Evolutionary conservation across 64 coral and sea anemone species (phyloP).

Genomic region (Pachyseris speciosa): DNA sequence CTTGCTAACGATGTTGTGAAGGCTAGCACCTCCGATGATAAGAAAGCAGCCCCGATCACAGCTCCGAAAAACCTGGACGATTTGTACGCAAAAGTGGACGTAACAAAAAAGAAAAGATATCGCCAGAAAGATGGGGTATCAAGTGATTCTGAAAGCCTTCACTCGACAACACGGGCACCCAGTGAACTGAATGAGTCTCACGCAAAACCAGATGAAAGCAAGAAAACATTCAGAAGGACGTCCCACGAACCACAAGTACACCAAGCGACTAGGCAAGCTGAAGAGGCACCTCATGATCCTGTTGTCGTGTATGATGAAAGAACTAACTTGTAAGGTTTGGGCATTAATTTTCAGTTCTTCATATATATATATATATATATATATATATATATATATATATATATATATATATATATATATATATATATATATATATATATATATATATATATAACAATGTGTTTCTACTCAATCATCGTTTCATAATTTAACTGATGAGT

Average conservation of each 20-base stretch:
- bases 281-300: conserved; percentile 42
- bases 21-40: not conserved
- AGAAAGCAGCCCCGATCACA: not conserved
- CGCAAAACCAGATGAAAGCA: not conserved
- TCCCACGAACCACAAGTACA: not conserved
- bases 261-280: not conserved
- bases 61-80: not conserved
- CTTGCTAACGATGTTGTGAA: not conserved
- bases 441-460: too few relatives aligned
- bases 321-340: conserved; percentile 75
- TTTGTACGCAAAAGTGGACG: conserved; percentile 75
- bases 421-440: too few relatives aligned
- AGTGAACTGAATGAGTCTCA: not conserved
- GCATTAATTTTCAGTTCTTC: too few relatives aligned
- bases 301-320: conserved; percentile 91
- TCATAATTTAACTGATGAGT: too few relatives aligned
- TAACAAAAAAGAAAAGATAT: conserved; percentile 74
- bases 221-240: not conserved
- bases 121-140: conserved; percentile 7
- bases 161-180: not conserved
- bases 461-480: too few relatives aligned
- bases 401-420: too few relatives aligned
- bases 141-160: not conserved
- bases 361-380: too few relatives aligned
- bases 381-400: too few relatives aligned